Conservation (phyloP, 2,113 vertebrate species). For the Motacilla tschutschensis region DNA sequence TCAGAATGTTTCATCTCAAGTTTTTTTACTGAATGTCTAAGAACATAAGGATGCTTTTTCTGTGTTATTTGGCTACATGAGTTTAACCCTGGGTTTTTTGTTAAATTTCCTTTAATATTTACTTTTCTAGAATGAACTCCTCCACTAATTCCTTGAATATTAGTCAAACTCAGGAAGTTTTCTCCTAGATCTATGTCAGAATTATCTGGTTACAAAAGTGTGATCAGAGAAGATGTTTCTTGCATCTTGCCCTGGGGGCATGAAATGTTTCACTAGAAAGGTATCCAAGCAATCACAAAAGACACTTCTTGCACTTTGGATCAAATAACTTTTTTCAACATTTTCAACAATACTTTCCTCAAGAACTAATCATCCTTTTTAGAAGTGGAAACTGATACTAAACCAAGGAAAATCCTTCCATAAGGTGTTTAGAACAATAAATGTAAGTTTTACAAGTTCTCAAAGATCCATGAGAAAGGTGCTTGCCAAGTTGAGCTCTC, state of each 20-base stretch:
- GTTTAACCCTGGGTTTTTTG: fast-evolving
- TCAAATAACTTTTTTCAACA: neutral
- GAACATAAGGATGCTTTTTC: fast-evolving
- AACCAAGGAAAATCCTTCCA: neutral
- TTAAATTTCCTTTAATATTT: neutral
- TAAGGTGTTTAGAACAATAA: neutral
- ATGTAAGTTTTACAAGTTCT: neutral
- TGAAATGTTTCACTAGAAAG: neutral
- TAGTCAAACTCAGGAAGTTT: neutral
- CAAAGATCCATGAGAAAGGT: neutral
- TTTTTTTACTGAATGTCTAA: neutral
- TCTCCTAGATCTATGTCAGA: neutral
- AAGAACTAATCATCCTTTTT: neutral
- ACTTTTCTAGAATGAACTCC: neutral
- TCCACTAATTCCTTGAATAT: neutral
- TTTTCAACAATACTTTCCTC: neutral
- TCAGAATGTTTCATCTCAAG: neutral
- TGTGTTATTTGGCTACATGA: neutral
- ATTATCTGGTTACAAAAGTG: neutral
- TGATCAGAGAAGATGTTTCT: neutral
- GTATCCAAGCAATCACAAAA: neutral
- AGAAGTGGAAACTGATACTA: neutral
- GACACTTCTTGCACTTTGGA: neutral
- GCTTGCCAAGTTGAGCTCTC: neutral
- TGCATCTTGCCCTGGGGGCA: neutral